phyloP scores from a whole-genome alignment of 2,888 invertebrate species.

The Acheta domesticus region DNA sequence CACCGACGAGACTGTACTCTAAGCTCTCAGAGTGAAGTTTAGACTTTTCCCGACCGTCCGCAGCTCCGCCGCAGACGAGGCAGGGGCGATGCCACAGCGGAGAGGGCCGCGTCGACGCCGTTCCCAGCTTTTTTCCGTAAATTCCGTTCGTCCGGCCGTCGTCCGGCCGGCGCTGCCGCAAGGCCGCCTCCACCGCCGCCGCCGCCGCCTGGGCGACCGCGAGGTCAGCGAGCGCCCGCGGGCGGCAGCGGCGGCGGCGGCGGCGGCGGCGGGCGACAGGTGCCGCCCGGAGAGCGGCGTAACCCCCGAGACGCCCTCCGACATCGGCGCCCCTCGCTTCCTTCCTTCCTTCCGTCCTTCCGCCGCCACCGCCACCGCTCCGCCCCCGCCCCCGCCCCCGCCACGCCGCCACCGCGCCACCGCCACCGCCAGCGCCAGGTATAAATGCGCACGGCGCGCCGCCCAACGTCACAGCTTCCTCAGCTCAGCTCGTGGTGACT shows the following conservation, averaged over 20 bases:
- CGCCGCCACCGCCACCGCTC: background rate
- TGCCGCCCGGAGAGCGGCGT: background rate
- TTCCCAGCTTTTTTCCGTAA: background rate
- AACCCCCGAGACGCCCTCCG: background rate
- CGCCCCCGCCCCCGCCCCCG: background rate
- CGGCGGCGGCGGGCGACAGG: background rate
- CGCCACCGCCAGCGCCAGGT: background rate
- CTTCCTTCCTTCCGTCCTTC: background rate
- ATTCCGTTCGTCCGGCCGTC: background rate
- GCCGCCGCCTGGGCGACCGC: background rate
- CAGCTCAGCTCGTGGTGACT: background rate
- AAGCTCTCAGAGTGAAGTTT: too few species aligned
- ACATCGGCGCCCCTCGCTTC: background rate
- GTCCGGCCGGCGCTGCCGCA: background rate
- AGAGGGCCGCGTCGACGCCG: background rate
- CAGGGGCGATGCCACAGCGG: too few species aligned
- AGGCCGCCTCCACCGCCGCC: background rate
- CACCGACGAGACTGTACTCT: too few species aligned
- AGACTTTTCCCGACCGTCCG: too few species aligned
- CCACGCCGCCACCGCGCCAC: background rate
- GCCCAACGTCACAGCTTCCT: conserved; percentile 18
- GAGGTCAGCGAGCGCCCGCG: background rate
- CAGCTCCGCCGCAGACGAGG: too few species aligned
- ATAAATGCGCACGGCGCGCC: background rate
- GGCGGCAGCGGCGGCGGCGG: background rate